These are phyloP conservation scores for Drosophila robusta DNA, from an alignment of 2,888 invertebrate genomes.

Conservation along the genomic window DNA sequence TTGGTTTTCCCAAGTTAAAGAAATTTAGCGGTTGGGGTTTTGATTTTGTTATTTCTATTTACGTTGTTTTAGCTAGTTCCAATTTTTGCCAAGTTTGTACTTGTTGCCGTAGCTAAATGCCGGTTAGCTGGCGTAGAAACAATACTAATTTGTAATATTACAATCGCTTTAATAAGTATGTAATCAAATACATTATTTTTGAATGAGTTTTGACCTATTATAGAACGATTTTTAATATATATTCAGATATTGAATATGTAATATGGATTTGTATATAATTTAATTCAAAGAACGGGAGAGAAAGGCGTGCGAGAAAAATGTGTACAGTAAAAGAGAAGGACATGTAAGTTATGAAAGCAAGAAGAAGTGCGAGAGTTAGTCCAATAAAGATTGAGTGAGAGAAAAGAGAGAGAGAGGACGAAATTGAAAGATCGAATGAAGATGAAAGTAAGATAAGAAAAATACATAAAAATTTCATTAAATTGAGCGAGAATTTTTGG, in stretches of 20 bases:
- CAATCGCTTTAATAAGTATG: neutral
- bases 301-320: too few species aligned
- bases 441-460: too few species aligned
- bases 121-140: neutral
- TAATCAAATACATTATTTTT: neutral
- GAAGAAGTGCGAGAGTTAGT: too few species aligned
- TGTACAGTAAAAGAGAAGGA: too few species aligned
- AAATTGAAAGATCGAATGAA: too few species aligned
- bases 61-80: neutral
- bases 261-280: neutral
- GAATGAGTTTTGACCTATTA: neutral
- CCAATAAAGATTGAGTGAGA: too few species aligned
- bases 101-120: neutral
- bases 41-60: conserved; percentile 2
- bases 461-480: too few species aligned
- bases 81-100: neutral
- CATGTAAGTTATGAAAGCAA: too few species aligned
- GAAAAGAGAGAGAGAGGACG: too few species aligned
- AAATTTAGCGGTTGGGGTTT: conserved; percentile 3
- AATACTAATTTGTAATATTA: neutral
- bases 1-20: conserved; percentile 15
- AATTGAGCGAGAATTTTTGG: too few species aligned
- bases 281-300: neutral
- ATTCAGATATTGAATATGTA: neutral
- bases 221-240: neutral